These are phyloP conservation scores for Cyphomyrus discorhynchus DNA, from an alignment of 2,113 vertebrate genomes.

Conservation along the genomic window DNA sequence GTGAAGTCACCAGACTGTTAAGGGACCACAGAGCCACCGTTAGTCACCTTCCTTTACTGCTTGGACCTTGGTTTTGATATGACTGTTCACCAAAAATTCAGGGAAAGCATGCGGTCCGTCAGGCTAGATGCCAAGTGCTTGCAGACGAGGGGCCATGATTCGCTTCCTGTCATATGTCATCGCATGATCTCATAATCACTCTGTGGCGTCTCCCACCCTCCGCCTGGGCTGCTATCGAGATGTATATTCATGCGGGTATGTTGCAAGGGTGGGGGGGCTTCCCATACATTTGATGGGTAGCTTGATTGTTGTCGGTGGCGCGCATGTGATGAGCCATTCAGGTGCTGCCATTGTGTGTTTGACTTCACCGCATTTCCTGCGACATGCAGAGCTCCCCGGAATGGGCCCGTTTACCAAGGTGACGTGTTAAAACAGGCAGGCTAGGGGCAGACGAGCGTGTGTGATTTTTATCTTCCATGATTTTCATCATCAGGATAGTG, in stretches of 20 bases:
- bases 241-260: neutral
- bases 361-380: neutral
- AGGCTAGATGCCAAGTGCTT: neutral
- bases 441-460: neutral
- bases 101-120: neutral
- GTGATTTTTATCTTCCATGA: neutral
- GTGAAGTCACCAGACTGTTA: neutral
- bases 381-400: neutral
- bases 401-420: neutral
- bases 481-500: neutral
- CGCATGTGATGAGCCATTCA: neutral
- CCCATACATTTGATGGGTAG: neutral
- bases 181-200: neutral
- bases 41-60: neutral
- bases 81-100: neutral
- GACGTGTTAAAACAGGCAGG: neutral
- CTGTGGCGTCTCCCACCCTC: neutral
- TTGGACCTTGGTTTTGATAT: neutral
- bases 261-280: neutral
- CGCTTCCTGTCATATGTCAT: neutral
- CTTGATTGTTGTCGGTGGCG: constrained; percentile 20
- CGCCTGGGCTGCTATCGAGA: neutral
- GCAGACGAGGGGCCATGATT: neutral
- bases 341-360: neutral
- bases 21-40: neutral